A percentile compares a stretch with the other conserved stretches of the same genome.
Evolutionary conservation across 2,797 vertebrate species (phyloP).

Genomic region (Cryptoprocta ferox): DNA sequence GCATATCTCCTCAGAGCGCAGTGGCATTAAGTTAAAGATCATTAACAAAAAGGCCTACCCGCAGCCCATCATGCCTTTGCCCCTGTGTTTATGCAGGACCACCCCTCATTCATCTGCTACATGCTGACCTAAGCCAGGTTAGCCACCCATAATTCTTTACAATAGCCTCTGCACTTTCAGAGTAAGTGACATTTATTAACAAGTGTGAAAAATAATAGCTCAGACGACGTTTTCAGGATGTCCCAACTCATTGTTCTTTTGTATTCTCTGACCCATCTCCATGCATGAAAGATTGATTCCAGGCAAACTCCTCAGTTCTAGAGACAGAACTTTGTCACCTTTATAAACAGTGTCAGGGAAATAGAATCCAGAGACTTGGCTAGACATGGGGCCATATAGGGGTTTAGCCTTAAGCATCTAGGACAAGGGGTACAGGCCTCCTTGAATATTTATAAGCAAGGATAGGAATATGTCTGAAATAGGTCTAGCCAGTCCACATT

Average conservation of each 20-base stretch:
- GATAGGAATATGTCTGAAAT: not conserved
- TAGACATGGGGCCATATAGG: not conserved
- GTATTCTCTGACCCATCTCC: not conserved
- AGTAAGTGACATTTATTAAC: not conserved
- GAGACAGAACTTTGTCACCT: not conserved
- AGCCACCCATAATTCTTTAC: not conserved
- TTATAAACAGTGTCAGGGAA: not conserved
- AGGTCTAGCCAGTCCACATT: not conserved
- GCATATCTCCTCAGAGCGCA: not conserved
- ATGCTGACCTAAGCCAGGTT: not conserved
- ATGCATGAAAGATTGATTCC: not conserved
- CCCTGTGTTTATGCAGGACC: not conserved
- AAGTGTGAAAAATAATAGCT: not conserved
- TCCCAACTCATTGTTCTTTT: not conserved
- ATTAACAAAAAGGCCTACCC: not conserved
- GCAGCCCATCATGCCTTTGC: not conserved
- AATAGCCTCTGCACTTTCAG: not conserved
- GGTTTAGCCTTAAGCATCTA: not conserved
- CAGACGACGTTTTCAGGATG: not conserved
- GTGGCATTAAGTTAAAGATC: not conserved
- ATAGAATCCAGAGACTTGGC: not conserved
- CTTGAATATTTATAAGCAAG: not conserved
- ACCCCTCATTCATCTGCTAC: not conserved
- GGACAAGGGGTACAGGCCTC: not conserved
- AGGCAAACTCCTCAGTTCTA: slow-evolving; percentile 9